These are phyloP conservation scores for Dioctria rufipes DNA, from an alignment of 2,888 invertebrate species.

Conservation along the genomic window DNA sequence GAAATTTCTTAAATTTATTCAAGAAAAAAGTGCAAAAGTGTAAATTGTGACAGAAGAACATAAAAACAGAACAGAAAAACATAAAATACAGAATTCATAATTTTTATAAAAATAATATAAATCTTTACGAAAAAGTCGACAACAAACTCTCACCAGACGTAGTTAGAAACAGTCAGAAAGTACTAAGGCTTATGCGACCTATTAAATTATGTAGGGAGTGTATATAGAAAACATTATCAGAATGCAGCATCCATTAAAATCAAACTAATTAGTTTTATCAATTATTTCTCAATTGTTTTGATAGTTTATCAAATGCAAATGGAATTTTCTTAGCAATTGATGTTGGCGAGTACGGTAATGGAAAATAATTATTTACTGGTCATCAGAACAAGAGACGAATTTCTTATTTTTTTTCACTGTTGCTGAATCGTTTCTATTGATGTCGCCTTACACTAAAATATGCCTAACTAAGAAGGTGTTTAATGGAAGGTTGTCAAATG, in stretches of 20 bases:
- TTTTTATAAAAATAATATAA: not conserved
- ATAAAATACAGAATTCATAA: not conserved
- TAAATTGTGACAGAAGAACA: not conserved
- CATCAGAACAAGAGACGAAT: not conserved
- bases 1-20: too few relatives aligned
- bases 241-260: not conserved
- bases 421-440: not conserved
- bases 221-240: conserved; percentile 2
- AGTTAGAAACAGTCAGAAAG: too few relatives aligned
- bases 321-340: too few relatives aligned
- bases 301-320: too few relatives aligned
- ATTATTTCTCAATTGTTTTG: too few relatives aligned
- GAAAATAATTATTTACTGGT: not conserved
- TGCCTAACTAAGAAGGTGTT: not conserved
- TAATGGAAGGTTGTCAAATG: too few relatives aligned
- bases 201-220: not conserved
- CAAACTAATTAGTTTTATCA: not conserved
- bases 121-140: not conserved
- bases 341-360: too few relatives aligned
- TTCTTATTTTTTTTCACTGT: not conserved
- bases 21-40: conserved; percentile 11
- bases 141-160: too few relatives aligned
- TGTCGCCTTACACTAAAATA: not conserved
- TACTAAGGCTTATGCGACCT: not conserved
- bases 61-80: too few relatives aligned